Conservation (phyloP, 92 coral and sea anemone genomes). For the Hydrozoanthus gracilis region DNA sequence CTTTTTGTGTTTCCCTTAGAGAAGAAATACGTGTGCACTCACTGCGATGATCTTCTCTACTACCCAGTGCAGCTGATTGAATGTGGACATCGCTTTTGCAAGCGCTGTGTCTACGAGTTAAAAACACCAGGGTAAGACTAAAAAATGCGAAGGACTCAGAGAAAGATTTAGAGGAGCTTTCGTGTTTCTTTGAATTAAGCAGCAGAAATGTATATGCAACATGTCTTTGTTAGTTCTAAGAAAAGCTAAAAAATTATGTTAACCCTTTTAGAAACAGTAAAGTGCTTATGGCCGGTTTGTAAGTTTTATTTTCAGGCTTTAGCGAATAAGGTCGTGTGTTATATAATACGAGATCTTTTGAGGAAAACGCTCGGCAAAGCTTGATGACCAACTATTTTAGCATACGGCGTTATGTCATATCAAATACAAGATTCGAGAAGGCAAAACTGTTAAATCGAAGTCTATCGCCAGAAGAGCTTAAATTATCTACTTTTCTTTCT, state of each 20-base stretch:
- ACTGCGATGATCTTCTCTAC: constrained; percentile 82
- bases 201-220: neutral
- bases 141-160: neutral
- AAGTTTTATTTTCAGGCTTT: too few species aligned
- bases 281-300: too few species aligned
- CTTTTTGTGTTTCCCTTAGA: constrained; percentile 86
- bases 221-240: neutral
- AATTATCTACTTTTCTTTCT: neutral
- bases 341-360: too few species aligned
- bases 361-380: too few species aligned
- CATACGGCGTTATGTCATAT: neutral
- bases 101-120: constrained; percentile 74
- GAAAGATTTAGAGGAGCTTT: too few species aligned
- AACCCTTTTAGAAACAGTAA: too few species aligned
- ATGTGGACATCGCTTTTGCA: constrained; percentile 92
- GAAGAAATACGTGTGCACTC: constrained; percentile 84
- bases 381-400: neutral
- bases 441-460: neutral
- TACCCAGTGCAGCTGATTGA: constrained; percentile 80
- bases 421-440: neutral
- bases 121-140: constrained; percentile 59
- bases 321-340: too few species aligned
- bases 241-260: too few species aligned
- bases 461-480: neutral
- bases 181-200: too few species aligned